phyloP scores from a whole-genome alignment of 2,113 vertebrate genomes.

The Chloropsis hardwickii region DNA sequence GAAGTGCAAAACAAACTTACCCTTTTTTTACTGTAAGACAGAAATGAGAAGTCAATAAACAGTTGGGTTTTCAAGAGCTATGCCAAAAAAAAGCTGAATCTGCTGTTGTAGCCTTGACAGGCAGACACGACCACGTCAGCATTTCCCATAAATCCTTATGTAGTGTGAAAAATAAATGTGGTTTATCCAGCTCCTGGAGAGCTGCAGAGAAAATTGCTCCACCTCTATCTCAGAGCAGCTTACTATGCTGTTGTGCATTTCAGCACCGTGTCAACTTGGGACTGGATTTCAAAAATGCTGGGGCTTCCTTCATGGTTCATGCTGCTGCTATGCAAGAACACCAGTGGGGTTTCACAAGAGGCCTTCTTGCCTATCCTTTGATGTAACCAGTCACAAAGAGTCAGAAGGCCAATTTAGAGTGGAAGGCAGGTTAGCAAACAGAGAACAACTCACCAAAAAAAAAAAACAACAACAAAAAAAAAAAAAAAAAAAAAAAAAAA shows the following conservation, averaged over 20 bases:
- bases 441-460: not conserved
- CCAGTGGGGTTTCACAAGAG: not conserved
- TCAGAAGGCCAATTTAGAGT: not conserved
- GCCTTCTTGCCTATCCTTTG: not conserved
- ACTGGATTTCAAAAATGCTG: not conserved
- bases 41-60: not conserved
- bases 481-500: not conserved
- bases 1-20: not conserved
- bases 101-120: not conserved
- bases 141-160: not conserved
- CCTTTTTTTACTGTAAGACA: not conserved
- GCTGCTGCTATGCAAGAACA: not conserved
- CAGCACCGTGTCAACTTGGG: not conserved
- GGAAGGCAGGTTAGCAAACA: not conserved
- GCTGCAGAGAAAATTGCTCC: not conserved
- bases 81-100: not conserved
- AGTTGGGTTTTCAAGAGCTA: not conserved
- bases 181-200: not conserved
- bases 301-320: not conserved
- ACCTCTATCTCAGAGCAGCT: not conserved
- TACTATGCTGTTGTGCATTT: not conserved
- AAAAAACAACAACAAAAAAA: accelerated
- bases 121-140: not conserved
- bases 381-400: not conserved
- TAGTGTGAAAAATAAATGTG: not conserved